These are phyloP conservation scores for Scelioninae gen. 2 DNA, from an alignment of 2,888 invertebrate species.

Conservation along the genomic window DNA sequence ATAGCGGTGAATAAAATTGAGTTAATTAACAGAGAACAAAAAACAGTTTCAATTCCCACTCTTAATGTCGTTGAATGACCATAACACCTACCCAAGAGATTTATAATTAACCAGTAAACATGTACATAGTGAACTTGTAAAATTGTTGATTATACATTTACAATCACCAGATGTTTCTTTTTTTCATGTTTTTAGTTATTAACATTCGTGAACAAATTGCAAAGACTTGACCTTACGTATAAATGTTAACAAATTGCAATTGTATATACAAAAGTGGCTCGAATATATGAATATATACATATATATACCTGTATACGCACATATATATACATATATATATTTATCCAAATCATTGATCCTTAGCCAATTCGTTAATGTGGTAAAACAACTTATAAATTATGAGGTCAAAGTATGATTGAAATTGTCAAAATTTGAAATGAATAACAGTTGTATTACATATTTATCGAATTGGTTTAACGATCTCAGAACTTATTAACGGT, in stretches of 20 bases:
- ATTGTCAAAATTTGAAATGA: conserved; percentile 3
- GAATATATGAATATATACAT: conserved; percentile 5
- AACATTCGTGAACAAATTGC: conserved; percentile 5
- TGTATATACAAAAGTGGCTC: conserved; percentile 24
- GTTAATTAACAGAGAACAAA: too few species aligned
- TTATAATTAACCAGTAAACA: neutral
- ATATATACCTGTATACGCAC: conserved; percentile 23
- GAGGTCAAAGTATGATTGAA: too few species aligned
- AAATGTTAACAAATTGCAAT: conserved; percentile 17
- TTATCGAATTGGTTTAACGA: conserved; percentile 7
- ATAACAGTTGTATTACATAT: conserved; percentile 21
- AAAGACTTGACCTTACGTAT: conserved; percentile 3
- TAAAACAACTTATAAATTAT: conserved; percentile 24
- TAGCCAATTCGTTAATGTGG: conserved; percentile 15
- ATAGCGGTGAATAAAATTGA: too few species aligned
- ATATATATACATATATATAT: conserved; percentile 11
- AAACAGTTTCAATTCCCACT: conserved; percentile 1
- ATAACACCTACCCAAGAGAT: too few species aligned
- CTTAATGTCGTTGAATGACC: neutral
- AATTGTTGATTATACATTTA: conserved; percentile 3
- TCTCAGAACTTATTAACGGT: conserved; percentile 79
- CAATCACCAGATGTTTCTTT: neutral
- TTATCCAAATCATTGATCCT: conserved; percentile 12
- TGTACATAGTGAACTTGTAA: conserved; percentile 4
- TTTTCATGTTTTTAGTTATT: conserved; percentile 2